Evolutionary conservation across 2,113 vertebrate species (phyloP).

Genomic region (Micronisus gabar): DNA sequence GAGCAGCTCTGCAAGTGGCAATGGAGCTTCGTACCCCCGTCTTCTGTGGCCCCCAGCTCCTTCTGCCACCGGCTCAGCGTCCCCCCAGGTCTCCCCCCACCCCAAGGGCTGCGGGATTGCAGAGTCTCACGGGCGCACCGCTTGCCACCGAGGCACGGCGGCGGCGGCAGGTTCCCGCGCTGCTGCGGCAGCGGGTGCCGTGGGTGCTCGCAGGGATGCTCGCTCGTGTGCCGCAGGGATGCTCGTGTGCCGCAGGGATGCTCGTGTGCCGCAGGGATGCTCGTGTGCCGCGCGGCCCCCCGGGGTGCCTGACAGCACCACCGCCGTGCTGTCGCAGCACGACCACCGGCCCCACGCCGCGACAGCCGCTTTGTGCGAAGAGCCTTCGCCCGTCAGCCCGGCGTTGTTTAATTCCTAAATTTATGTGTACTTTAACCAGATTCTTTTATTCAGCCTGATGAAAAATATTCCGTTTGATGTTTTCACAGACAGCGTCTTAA

Average conservation of each 20-base stretch:
- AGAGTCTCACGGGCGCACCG: accelerated
- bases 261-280: not conserved
- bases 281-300: not conserved
- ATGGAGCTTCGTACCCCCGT: accelerated
- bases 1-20: not conserved
- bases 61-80: not conserved
- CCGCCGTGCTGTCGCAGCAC: accelerated
- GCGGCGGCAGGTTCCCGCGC: accelerated
- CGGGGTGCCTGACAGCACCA: not conserved
- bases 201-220: accelerated
- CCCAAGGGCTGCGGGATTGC: accelerated
- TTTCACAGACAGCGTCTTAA: constrained; percentile 19
- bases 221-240: accelerated
- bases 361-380: accelerated
- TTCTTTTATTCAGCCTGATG: not conserved
- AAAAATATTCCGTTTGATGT: constrained; percentile 38
- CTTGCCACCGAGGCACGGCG: too few relatives aligned
- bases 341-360: accelerated
- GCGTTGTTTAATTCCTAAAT: not conserved
- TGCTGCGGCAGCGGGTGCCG: not conserved
- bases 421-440: not conserved
- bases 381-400: not conserved
- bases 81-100: not conserved
- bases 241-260: not conserved
- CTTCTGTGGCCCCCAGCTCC: not conserved